Evolutionary conservation across 2,113 vertebrate species (phyloP).

Genomic region (Actenoides lindsayi): DNA sequence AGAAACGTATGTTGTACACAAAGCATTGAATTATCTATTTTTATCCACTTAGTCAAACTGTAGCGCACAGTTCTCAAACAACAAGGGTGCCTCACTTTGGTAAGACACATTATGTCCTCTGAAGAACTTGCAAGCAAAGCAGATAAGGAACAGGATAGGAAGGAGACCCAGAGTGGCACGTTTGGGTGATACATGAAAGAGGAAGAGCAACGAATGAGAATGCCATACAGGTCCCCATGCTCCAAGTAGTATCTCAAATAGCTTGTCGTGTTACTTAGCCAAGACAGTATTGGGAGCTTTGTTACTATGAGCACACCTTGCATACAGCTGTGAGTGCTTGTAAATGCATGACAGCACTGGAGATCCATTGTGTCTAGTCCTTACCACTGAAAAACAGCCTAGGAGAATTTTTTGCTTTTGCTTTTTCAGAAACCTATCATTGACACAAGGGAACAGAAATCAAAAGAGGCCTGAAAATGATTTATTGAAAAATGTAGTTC

Average conservation of each 20-base stretch:
- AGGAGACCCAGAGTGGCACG: background rate
- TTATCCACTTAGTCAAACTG: background rate
- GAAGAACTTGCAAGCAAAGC: background rate
- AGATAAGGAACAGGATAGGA: background rate
- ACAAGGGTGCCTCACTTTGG: background rate
- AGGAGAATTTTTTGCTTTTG: conserved; percentile 26
- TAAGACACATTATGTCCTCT: background rate
- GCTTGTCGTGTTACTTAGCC: background rate
- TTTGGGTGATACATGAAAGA: background rate
- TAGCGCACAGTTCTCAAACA: background rate
- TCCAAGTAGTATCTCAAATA: background rate
- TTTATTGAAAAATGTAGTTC: conserved; percentile 62
- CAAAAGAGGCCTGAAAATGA: conserved; percentile 57
- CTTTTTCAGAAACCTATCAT: conserved; percentile 26
- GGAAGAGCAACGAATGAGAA: background rate
- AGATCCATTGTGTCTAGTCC: background rate
- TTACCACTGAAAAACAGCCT: background rate
- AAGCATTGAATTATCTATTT: background rate
- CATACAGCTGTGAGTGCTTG: background rate
- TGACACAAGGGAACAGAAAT: conserved; percentile 27
- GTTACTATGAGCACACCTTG: background rate
- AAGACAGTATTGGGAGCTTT: background rate
- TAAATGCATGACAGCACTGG: background rate
- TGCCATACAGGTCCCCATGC: background rate
- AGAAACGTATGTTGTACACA: background rate